Conservation (phyloP, 2,888 invertebrate genomes). For the Latrodectus hesperus region DNA sequence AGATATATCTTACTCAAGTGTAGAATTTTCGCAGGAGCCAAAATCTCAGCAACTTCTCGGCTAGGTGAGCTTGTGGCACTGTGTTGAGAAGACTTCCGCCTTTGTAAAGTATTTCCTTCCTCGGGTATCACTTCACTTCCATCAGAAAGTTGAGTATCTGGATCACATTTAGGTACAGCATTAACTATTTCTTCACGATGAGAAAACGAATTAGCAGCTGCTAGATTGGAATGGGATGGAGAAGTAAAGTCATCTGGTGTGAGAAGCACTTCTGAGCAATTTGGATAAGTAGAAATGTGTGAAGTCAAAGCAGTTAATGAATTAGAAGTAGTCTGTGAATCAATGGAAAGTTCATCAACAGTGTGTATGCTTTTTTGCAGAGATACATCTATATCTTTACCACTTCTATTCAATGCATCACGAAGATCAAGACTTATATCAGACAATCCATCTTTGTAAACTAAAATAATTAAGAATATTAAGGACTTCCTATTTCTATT, state of each 20-base stretch:
- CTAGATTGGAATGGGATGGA: slow-evolving; percentile 72
- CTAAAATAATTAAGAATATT: slow-evolving; percentile 7
- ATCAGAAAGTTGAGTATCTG: slow-evolving; percentile 7
- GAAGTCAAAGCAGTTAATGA: slow-evolving; percentile 28
- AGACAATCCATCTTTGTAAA: slow-evolving; percentile 73
- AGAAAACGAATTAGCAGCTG: slow-evolving; percentile 71
- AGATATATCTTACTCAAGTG: slow-evolving; percentile 30
- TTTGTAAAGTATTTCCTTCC: slow-evolving; percentile 20
- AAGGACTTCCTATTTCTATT: not conserved
- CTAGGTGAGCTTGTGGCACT: slow-evolving; percentile 93
- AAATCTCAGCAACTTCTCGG: slow-evolving; percentile 90
- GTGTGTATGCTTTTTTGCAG: slow-evolving; percentile 8
- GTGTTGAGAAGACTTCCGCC: slow-evolving; percentile 69
- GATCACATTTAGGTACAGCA: slow-evolving; percentile 68
- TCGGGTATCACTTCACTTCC: slow-evolving; percentile 41
- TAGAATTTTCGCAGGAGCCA: slow-evolving; percentile 74
- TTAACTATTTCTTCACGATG: slow-evolving; percentile 72
- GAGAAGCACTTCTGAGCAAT: slow-evolving; percentile 78
- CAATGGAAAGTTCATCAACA: slow-evolving; percentile 17
- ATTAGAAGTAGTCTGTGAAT: slow-evolving; percentile 8
- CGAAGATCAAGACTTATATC: slow-evolving; percentile 73
- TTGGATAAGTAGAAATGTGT: slow-evolving; percentile 35
- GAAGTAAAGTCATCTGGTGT: slow-evolving; percentile 90
- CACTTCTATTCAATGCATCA: slow-evolving; percentile 9
- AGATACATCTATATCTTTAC: slow-evolving; percentile 28